phyloP scores from a whole-genome alignment of 2,888 invertebrate genomes.

The Chrysotoxum bicinctum region DNA sequence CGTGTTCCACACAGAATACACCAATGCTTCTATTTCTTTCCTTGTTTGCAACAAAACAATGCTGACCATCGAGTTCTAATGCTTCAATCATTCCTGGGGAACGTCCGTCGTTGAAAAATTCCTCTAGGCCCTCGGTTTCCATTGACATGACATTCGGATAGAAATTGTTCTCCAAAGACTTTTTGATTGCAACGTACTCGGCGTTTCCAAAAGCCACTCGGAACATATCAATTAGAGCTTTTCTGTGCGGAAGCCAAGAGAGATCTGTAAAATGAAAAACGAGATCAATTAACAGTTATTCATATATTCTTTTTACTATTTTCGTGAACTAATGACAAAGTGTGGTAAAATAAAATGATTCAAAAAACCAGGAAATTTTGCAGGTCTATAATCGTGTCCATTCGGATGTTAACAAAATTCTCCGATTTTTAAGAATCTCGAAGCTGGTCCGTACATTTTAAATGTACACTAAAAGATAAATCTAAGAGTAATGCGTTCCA shows the following conservation, averaged over 20 bases:
- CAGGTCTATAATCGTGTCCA: no score
- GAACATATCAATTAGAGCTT: slow-evolving; percentile 67
- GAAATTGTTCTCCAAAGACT: slow-evolving; percentile 42
- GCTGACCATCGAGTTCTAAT: slow-evolving; percentile 54
- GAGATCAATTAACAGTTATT: no score
- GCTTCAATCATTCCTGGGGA: slow-evolving; percentile 51
- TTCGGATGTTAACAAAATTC: no score
- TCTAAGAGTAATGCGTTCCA: no score
- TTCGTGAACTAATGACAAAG: no score
- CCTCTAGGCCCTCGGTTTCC: slow-evolving; percentile 63
- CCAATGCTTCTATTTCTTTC: slow-evolving; percentile 14
- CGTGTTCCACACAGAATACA: slow-evolving; percentile 60
- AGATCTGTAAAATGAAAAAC: slow-evolving; percentile 65
- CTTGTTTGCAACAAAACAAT: slow-evolving; percentile 64
- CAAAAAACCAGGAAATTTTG: no score
- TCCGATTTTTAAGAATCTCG: no score
- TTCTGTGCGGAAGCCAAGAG: slow-evolving; percentile 72
- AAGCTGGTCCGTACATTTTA: no score
- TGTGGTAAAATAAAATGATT: no score
- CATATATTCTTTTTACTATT: no score
- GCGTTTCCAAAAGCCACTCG: slow-evolving; percentile 65
- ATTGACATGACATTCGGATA: slow-evolving; percentile 60
- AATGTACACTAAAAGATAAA: no score
- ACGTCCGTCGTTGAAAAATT: slow-evolving; percentile 50
- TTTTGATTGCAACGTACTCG: slow-evolving; percentile 70